Conservation (phyloP, 2,888 invertebrate species). For the Cylloceria caligata region DNA sequence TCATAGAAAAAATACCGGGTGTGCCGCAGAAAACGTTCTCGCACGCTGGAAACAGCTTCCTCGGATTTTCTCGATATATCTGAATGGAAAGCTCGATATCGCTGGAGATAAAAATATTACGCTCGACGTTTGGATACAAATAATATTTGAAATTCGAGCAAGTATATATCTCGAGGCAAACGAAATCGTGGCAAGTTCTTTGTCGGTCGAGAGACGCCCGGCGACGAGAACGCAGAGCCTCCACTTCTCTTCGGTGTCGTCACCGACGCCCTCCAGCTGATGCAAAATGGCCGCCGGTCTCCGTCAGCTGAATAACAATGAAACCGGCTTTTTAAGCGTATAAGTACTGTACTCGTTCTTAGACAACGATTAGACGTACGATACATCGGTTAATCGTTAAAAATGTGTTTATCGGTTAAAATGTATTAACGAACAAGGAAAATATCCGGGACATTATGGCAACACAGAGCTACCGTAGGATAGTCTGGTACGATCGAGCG, state of each 20-base stretch:
- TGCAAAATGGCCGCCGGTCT: slow-evolving; percentile 67
- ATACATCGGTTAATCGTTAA: background rate
- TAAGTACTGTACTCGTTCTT: slow-evolving; percentile 26
- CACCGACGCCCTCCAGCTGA: slow-evolving; percentile 72
- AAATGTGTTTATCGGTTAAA: slow-evolving; percentile 32
- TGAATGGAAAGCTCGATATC: too few relatives aligned
- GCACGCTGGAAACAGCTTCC: background rate
- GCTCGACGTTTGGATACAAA: too few relatives aligned
- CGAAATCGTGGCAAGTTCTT: slow-evolving; percentile 38
- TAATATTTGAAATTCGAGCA: slow-evolving; percentile 11
- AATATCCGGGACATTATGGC: slow-evolving; percentile 45
- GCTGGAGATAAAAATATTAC: too few relatives aligned
- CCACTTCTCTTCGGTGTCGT: slow-evolving; percentile 68
- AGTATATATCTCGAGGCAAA: background rate
- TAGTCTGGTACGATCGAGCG: slow-evolving; percentile 49
- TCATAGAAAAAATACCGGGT: background rate
- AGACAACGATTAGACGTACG: background rate
- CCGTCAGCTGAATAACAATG: slow-evolving; percentile 65
- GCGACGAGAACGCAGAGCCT: slow-evolving; percentile 43
- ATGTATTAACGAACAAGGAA: slow-evolving; percentile 1
- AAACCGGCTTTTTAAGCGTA: slow-evolving; percentile 53
- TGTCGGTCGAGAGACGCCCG: slow-evolving; percentile 49
- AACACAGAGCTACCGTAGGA: slow-evolving; percentile 33
- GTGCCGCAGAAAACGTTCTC: background rate
- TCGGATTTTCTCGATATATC: background rate